These are phyloP conservation scores for Oreotragus oreotragus DNA, from an alignment of 2,113 vertebrate species.

Conservation along the genomic window DNA sequence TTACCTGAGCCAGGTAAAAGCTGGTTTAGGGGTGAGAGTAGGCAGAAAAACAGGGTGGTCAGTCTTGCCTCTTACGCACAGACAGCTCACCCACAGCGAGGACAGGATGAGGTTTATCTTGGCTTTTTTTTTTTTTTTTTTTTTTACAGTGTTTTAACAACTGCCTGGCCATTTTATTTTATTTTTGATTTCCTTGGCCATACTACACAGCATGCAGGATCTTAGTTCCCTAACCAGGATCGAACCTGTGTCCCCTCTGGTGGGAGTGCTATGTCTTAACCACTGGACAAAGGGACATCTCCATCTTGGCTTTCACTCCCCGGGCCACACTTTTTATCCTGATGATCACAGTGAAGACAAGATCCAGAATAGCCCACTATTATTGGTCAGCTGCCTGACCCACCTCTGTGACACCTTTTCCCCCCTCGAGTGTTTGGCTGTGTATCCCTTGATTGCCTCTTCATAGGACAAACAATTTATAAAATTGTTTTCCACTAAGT, in stretches of 20 bases:
- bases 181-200: neutral
- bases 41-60: neutral
- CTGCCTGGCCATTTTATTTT: neutral
- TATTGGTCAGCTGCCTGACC: neutral
- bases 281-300: neutral
- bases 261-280: neutral
- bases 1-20: neutral
- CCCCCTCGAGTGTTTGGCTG: neutral
- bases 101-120: neutral
- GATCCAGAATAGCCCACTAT: accelerated
- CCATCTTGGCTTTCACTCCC: neutral
- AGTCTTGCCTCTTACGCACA: neutral
- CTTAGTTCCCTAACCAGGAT: neutral
- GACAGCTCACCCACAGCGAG: neutral
- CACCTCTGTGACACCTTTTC: accelerated
- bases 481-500: neutral
- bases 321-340: neutral
- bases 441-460: neutral
- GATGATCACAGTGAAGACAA: neutral
- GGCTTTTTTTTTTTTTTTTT: neutral
- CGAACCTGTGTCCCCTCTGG: neutral
- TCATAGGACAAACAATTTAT: neutral
- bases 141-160: neutral
- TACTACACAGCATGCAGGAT: neutral
- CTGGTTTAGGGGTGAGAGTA: accelerated